A percentile compares a stretch with the other conserved stretches of the same genome.
These are phyloP conservation scores for Saturnia pavonia DNA, from an alignment of 2,888 invertebrate species.

Conservation along the genomic window DNA sequence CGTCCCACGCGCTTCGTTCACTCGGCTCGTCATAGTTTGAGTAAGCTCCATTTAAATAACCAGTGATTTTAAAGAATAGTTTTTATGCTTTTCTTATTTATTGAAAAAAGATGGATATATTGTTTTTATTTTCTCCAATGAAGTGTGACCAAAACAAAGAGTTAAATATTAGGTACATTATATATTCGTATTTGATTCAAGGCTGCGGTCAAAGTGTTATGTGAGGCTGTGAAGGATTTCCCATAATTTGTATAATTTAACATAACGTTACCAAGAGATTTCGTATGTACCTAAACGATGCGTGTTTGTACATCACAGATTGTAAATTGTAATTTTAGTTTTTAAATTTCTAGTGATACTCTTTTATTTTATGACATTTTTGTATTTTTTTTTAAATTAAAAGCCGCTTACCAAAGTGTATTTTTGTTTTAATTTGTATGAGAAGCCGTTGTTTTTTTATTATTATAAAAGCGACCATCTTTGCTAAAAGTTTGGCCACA, in stretches of 20 bases:
- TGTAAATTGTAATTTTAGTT: conserved; percentile 33
- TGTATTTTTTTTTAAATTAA: conserved; percentile 68
- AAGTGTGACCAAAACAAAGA: background rate
- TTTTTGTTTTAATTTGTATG: conserved; percentile 27
- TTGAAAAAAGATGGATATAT: no score
- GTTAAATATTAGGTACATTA: background rate
- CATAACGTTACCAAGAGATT: conserved; percentile 50
- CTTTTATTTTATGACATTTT: conserved; percentile 52
- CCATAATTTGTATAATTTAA: conserved; percentile 3
- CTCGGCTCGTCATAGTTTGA: no score
- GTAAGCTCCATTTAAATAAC: background rate
- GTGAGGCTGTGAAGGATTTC: background rate
- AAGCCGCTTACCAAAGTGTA: conserved; percentile 76
- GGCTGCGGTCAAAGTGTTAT: background rate
- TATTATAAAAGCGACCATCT: no score
- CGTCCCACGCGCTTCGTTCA: no score
- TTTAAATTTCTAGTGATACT: conserved; percentile 37
- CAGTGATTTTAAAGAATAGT: background rate
- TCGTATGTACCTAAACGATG: conserved; percentile 39
- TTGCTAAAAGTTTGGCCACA: no score
- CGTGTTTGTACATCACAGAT: conserved; percentile 47
- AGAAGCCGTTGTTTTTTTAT: background rate
- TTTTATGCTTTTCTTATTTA: background rate
- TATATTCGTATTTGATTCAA: background rate
- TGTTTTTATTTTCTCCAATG: background rate